Evolutionary conservation across 1,140 invertebrate species (phyloP).

Genomic region (Leptestheria dahalacensis): DNA sequence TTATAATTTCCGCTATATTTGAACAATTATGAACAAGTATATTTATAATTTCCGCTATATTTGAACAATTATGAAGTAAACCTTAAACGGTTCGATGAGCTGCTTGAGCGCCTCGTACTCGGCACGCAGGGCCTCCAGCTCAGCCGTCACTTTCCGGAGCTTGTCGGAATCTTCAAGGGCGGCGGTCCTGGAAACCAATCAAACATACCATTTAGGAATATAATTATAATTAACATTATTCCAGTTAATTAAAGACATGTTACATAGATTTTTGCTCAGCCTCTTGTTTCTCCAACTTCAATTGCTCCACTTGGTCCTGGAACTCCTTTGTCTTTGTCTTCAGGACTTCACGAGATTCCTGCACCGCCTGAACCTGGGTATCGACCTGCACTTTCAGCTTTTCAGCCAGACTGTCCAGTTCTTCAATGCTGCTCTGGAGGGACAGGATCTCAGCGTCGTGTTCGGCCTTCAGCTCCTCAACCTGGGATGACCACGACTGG

Average conservation of each 20-base stretch:
- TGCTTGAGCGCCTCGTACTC: constrained; percentile 19
- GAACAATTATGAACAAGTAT: constrained; percentile 1
- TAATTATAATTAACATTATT: constrained; percentile 1
- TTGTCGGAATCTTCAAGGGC: constrained; percentile 11
- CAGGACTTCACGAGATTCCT: constrained; percentile 23
- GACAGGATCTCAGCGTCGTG: neutral
- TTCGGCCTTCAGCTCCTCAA: neutral
- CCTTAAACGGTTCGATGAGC: constrained; percentile 24
- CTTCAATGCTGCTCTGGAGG: neutral
- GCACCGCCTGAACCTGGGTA: constrained; percentile 19
- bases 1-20: neutral
- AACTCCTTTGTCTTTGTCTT: constrained; percentile 22
- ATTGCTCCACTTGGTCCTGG: constrained; percentile 19
- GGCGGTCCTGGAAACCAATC: constrained; percentile 3
- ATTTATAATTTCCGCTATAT: neutral
- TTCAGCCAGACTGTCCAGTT: neutral
- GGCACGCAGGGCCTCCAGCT: constrained; percentile 13
- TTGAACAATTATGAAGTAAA: too few relatives aligned
- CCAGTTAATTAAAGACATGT: constrained; percentile 10
- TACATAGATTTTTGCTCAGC: constrained; percentile 4
- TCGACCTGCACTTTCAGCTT: constrained; percentile 19
- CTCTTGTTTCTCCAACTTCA: constrained; percentile 23
- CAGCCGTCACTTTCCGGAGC: constrained; percentile 11
- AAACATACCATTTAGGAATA: neutral
- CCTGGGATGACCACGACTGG: neutral